Evolutionary conservation across 2,113 vertebrate species (phyloP).

Genomic region (Corythornis cristatus): DNA sequence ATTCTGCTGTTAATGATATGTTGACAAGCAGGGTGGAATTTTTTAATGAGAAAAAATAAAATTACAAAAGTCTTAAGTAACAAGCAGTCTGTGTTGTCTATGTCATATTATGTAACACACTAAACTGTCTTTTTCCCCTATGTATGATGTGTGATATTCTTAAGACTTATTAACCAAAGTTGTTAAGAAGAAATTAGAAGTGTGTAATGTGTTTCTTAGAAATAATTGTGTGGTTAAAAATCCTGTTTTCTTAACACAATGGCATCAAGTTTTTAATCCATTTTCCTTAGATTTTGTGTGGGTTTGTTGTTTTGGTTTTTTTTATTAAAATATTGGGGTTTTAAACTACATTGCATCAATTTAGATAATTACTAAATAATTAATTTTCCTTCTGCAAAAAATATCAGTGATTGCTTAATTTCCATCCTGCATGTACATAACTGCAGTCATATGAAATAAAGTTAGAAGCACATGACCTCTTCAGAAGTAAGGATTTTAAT

Average conservation of each 20-base stretch:
- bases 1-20: background rate
- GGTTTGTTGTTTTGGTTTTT: background rate
- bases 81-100: background rate
- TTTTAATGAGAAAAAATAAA: constrained; percentile 29
- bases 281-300: background rate
- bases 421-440: background rate
- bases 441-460: background rate
- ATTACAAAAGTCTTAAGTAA: constrained; percentile 33
- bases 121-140: background rate
- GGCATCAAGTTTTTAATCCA: background rate
- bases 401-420: background rate
- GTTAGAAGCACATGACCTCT: background rate
- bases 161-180: constrained; percentile 30
- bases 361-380: background rate
- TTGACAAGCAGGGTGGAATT: constrained; percentile 45
- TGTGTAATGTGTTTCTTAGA: constrained; percentile 5
- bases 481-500: background rate
- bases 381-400: background rate
- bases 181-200: constrained; percentile 36
- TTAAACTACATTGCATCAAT: background rate
- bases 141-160: background rate
- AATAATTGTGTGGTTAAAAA: constrained; percentile 37
- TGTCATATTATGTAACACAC: constrained; percentile 17
- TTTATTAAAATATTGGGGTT: background rate
- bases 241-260: background rate